Base-by-base conservation (phyloP, 1,140 invertebrate genomes). In the Panagrolaimus sp. region DNA sequence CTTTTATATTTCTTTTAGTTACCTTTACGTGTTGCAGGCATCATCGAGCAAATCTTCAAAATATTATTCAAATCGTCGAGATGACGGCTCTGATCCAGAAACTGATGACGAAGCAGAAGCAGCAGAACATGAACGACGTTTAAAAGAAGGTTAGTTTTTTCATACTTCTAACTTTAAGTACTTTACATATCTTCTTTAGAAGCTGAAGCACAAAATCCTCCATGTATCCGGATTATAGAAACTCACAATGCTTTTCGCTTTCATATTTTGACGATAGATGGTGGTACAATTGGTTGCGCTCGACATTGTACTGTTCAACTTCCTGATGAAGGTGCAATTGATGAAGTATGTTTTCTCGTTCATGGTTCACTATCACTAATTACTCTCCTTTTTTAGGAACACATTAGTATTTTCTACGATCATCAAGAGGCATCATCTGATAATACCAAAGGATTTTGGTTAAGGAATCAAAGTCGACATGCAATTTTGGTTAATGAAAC, bases 181-280 rank as follows among this genome's bases (percentile, higher is more conserved):
- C n/a, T n/a, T 38, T 2, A 7, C 32, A 38, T 38, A 7, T 38
- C 7, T 38, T 38, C 7, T 38, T 38, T 7, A 38, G 52, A n/a
- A 58, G 21, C 21, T 26, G 52, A 58, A 58, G 52, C 52, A n/a
- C 28, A 21, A 1, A 58, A 69, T 67, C 68, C 68, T 26, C 68
- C 68, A 14, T 70, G 68, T 26, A 52, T 70, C n/a, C 63, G 68
- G 3, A 17, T 70, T 10, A 70, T 70, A 15, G 63, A 58, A 24
- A 24, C 43, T 17, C n/a, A 17, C 45, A 44, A 67, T 48, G 15
- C 26, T n/a, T 26, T 24, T 21, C 21, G 38, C 3, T 58, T 70
- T 14, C 45, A 65, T 43, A 68, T 70, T 38, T 14, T 70, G 3
- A 70, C 68, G 9, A 70, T 70, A 10, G 63, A 65, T 38, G 68